A percentile compares a stretch with the other conserved stretches of the same genome.
These are phyloP conservation scores for Lepilemur septentrionalis DNA, from an alignment of 2,797 vertebrate species.

Conservation along the genomic window DNA sequence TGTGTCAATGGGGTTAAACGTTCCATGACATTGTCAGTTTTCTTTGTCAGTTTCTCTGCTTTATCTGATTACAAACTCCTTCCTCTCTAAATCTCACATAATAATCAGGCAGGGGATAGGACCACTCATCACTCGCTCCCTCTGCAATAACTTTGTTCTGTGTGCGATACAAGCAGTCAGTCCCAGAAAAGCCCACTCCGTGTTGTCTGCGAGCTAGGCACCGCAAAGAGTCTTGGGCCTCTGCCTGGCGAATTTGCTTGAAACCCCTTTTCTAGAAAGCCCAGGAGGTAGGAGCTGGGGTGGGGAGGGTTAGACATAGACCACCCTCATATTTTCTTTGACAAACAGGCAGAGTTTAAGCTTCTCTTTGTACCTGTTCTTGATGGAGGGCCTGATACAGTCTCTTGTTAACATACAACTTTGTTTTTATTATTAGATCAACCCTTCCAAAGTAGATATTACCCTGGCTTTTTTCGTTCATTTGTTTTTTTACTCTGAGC, in stretches of 20 bases:
- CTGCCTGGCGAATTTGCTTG: not conserved
- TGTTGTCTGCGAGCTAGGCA: not conserved
- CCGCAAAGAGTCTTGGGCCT: not conserved
- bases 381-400: not conserved
- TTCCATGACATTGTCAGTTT: not conserved
- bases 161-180: not conserved
- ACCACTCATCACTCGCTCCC: not conserved
- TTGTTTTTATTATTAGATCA: not conserved
- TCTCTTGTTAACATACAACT: not conserved
- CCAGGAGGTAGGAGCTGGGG: too few species aligned
- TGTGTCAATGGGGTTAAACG: not conserved
- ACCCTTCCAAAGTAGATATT: not conserved
- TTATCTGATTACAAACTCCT: conserved; percentile 17
- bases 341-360: not conserved
- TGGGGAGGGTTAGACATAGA: not conserved
- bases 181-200: not conserved
- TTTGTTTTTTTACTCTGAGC: too few species aligned
- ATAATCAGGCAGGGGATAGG: not conserved
- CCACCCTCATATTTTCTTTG: not conserved
- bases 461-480: not conserved
- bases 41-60: conserved; percentile 24
- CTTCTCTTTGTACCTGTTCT: not conserved
- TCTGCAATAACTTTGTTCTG: not conserved
- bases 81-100: conserved; percentile 2
- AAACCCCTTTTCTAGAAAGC: not conserved